phyloP scores from a whole-genome alignment of 2,888 invertebrate genomes.

The Drosophila acutilabella region DNA sequence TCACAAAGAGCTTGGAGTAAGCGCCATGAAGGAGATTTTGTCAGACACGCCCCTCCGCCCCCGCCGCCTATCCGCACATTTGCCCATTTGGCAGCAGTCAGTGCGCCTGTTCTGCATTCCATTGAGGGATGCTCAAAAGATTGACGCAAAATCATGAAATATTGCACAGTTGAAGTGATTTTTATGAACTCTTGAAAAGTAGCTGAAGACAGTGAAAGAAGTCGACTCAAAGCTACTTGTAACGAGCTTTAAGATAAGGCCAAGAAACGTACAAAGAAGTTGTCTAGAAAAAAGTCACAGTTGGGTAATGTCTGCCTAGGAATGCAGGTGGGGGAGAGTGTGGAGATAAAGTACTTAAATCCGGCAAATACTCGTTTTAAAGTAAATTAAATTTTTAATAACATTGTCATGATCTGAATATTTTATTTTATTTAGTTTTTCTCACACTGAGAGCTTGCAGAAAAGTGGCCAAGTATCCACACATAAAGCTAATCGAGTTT shows the following conservation, averaged over 20 bases:
- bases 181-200: constrained; percentile 76
- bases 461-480: too few species aligned
- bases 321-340: background rate
- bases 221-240: constrained; percentile 30
- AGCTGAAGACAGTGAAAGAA: constrained; percentile 44
- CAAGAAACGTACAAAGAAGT: constrained; percentile 50
- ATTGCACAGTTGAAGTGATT: constrained; percentile 79
- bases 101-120: constrained; percentile 23
- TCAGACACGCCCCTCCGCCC: background rate
- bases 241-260: constrained; percentile 70
- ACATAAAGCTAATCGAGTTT: too few species aligned
- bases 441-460: too few species aligned
- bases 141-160: constrained; percentile 72
- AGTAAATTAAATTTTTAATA: background rate
- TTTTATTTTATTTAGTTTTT: background rate
- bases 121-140: constrained; percentile 59
- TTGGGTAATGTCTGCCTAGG: background rate
- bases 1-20: constrained; percentile 36
- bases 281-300: constrained; percentile 21
- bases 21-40: constrained; percentile 1
- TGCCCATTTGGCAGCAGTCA: background rate
- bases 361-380: background rate
- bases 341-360: background rate
- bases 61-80: background rate
- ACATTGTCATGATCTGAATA: background rate